Evolutionary conservation across 2,113 vertebrate species (phyloP), one percentile per base, ranked within the genome.

Genomic region (Athene cunicularia): DNA sequence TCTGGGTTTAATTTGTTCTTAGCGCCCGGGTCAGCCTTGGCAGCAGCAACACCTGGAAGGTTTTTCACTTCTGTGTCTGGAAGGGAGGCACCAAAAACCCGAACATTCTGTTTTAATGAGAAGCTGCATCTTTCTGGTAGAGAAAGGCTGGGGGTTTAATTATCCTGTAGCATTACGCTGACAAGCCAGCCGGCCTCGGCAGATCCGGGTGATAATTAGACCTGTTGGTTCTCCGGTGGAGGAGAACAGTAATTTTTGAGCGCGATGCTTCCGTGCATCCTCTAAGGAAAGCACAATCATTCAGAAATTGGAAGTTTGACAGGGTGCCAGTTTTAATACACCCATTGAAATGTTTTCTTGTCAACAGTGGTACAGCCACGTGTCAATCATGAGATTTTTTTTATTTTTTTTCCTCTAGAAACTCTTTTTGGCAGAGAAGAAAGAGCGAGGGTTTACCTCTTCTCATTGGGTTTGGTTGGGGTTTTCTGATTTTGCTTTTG

Each of bases 241-340:
- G 88, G 80, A 62, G 88, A 93, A 91, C 70, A 33, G 59, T 35
- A 14, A 85, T 95, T 91, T 88, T 53, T 14, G 8, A 81, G 68
- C 21, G 58, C 37, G 9, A 15, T 35, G 56, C 68, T 91, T 60
- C 63, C 10, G 35, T 50, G 83, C 58, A 5, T 72, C 58, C 84
- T 95, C 64, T 24, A 19, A 85, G 80, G 80, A 58, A 91, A 93
- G 82, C 64, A 62, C 64, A 62, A 63, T 62, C 75, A 33, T 53
- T 52, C 70, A 81, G 64, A 27, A 62, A 35, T 11, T 24, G 74
- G 2, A 32, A 81, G 84, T 91, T 91, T 91, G 91, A 85, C 88
- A 88, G 75, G 63, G 41, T 67, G 91, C 88, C 91, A 58, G 63
- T 35, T 93, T 67, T 52, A 76, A 95, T 91, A 28, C 41, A 53